Evolutionary conservation across 2,113 vertebrate species (phyloP), one percentile per base, ranked within the genome.

Genomic region (Enhydra lutris): DNA sequence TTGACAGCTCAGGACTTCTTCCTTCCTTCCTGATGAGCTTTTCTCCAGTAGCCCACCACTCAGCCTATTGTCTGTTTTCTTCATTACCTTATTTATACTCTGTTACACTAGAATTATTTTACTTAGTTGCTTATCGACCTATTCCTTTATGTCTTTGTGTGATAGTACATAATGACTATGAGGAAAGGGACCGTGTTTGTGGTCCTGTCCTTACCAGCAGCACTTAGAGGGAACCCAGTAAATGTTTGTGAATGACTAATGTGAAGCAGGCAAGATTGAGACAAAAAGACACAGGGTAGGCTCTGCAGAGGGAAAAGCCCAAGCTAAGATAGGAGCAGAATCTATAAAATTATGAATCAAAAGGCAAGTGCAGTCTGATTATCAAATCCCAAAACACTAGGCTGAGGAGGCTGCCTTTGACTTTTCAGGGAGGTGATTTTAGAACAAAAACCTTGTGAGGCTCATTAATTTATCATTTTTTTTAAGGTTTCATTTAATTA

Each of bases 381-480:
- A 78, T 39, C 23, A 69, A 76, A 88, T 63, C 45, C n/a, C 73
- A 61, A 81, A 91, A 93, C 31, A 39, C 9, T 11, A 31, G 52
- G 8, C 36, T 89, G 9, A 42, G 9, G 20, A 55, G 10, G 3
- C n/a, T 42, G 14, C 29, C 20, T 78, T 79, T 91, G 86, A 74
- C 6, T 83, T 93, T 93, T 91, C 47, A 81, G 61, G 89, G 61
- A 80, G 42, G 36, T 61, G 52, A 94, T 71, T 85, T 97, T 57
- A 94, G 50, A 80, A 88, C 10, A 34, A 47, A 57, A 73, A 86
- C 34, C 20, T 29, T 36, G 26, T 26, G 55, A 92, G 31, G 76
- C 3, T 74, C 14, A 65, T 63, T 59, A 24, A 24, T 59, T 59
- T 61, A 61, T 61, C 24, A 12, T 61, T 61, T 61, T 61, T 61